Base-by-base conservation (phyloP, 2,113 vertebrate genomes). In the Motacilla tschutschensis region DNA sequence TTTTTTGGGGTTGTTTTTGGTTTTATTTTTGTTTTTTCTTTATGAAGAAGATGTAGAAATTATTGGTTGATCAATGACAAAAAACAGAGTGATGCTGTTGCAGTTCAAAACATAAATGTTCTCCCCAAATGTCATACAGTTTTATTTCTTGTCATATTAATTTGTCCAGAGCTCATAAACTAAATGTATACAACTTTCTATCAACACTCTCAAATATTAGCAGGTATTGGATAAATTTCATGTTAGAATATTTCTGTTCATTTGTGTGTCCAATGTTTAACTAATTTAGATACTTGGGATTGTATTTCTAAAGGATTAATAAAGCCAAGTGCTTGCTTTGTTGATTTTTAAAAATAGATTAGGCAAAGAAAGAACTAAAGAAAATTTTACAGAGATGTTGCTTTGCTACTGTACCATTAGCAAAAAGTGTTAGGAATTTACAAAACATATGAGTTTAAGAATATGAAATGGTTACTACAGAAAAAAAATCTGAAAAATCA, bases 381-480 rank as follows among this genome's bases (percentile, higher is more conserved):
- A 73, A 83, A 53, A 44, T 41, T 70, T 77, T 86, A 28, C 19
- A 29, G 38, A 51, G 5, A 26, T 41, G 5, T 17, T 18, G 28
- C 50, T 51, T 51, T 51, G 17, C 2, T n/a, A 19, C 14, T 44
- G 7, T 51, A 25, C 2, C 5, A 5, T 53, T 69, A 79, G 51
- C 6, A 63, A 63, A 67, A 29, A 47, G 3, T 0, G 0, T 25
- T 36, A 33, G 8, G 15, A 70, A n/a, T 66, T 16, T 54, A 25
- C 1, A 65, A 63, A 82, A 70, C 12, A 12, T 3, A 33, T 8
- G 1, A 13, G 6, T 38, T 89, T 51, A 64, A 60, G 21, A 63
- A 29, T 35, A 55, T 29, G 9, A 82, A 85, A 17, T 0, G 0
- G 1, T 22, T 59, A n/a, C 10, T 35, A 21, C 24, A 40, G 20